Evolutionary conservation across 2,888 invertebrate species (phyloP).

Genomic region (Platycheirus rosarum): DNA sequence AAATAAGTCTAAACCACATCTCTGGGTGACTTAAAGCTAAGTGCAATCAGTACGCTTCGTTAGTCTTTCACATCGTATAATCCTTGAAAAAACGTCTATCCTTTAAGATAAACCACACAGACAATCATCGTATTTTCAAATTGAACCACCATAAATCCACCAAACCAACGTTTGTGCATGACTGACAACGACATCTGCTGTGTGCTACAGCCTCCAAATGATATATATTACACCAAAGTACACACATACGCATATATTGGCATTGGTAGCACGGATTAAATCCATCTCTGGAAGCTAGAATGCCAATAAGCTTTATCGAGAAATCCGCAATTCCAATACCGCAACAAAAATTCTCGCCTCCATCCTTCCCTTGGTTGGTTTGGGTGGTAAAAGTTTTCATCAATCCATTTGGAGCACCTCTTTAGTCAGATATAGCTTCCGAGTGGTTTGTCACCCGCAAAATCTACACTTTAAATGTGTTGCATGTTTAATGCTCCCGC

Average conservation of each 20-base stretch:
- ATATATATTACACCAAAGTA: too few species aligned
- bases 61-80: conserved; percentile 20
- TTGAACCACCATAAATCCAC: conserved; percentile 35
- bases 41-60: conserved; percentile 25
- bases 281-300: conserved; percentile 25
- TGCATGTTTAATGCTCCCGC: conserved; percentile 53
- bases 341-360: too few species aligned
- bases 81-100: conserved; percentile 6
- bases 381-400: conserved; percentile 31
- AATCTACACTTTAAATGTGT: conserved; percentile 44
- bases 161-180: conserved; percentile 20
- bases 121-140: conserved; percentile 27
- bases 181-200: conserved; percentile 27
- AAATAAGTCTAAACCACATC: not conserved
- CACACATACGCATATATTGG: conserved; percentile 8
- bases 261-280: conserved; percentile 28
- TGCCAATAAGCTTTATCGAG: conserved; percentile 32
- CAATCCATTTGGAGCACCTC: conserved; percentile 2
- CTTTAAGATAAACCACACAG: not conserved
- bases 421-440: conserved; percentile 33
- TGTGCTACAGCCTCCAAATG: conserved; percentile 6
- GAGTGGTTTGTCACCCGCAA: conserved; percentile 42
- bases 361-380: too few species aligned
- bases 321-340: conserved; percentile 43
- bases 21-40: conserved; percentile 7